Base-by-base conservation (phyloP, 2,888 invertebrate genomes). In the Cantharis lateralis region DNA sequence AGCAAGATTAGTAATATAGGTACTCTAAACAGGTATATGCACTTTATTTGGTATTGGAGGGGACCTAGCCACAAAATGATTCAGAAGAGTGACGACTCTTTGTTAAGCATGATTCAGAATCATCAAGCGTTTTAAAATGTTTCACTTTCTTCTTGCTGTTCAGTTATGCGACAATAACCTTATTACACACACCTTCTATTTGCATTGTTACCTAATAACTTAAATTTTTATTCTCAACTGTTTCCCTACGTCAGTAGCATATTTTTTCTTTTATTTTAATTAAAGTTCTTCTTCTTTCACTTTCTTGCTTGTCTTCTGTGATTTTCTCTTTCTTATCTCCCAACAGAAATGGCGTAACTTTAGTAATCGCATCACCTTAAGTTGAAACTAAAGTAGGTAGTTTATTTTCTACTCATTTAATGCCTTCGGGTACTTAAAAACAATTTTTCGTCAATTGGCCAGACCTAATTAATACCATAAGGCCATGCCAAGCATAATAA, bases 21-120 rank as follows among this genome's bases (percentile, higher is more conserved):
- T 79, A 78, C 76, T 75, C 76, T 76, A 79, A 80, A 77, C 78
- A 79, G 78, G 77, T 79, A 79, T 80, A 70, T 80, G 73, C 77
- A 79, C 76, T 79, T 78, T 78, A 80, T 80, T 80, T 80, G 78
- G 80, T 70, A 62, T 70, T 75, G 79, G 80, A 71, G 76, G 79
- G 77, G 76, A 72, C 62, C 73, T 63, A 74, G 72, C 74, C 74
- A 64, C 70, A 68, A 78, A 80, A 76, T 80, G 80, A 80, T 77
- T 80, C 80, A 80, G 75, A 77, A 72, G 72, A 70, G 72, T 74
- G 77, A 74, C 78, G 71, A 74, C 72, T 70, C 78, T 78, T 76
- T 72, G 62, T 74, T 18, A 71, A 66, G 71, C 71, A 72, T 77
- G 77, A 77, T 71, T 77, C 77, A 77, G 26, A 68, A 76, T 76